phyloP scores from a whole-genome alignment of 1,140 invertebrate genomes.

The Limonius californicus region DNA sequence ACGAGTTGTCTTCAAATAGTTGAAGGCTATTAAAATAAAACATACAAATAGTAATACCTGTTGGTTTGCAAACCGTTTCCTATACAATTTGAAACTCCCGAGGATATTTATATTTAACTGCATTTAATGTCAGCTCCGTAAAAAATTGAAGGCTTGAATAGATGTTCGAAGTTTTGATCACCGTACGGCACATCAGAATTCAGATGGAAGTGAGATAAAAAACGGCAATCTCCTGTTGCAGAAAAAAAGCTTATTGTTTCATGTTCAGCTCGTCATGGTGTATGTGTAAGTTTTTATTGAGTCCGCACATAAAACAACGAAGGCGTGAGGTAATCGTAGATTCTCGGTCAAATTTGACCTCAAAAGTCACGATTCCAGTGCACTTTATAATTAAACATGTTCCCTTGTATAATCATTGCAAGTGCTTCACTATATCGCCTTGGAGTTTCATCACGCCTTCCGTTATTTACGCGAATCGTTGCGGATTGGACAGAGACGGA shows the following conservation, averaged over 20 bases:
- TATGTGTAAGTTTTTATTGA: not conserved
- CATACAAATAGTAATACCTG: too few species aligned
- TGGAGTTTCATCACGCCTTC: not conserved
- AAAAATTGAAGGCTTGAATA: too few species aligned
- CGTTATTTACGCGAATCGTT: not conserved
- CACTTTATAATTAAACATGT: constrained; percentile 43
- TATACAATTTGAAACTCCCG: too few species aligned
- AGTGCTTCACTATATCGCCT: constrained; percentile 6
- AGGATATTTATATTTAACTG: too few species aligned
- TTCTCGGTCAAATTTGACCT: constrained; percentile 35
- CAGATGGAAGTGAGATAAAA: not conserved
- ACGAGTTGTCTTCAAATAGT: too few species aligned
- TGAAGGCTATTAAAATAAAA: too few species aligned
- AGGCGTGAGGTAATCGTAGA: constrained; percentile 25
- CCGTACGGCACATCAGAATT: too few species aligned
- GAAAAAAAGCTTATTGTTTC: not conserved
- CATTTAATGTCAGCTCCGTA: too few species aligned
- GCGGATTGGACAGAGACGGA: not conserved
- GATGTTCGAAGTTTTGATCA: too few species aligned
- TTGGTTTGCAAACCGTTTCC: too few species aligned
- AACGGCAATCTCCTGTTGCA: not conserved
- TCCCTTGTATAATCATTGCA: constrained; percentile 32
- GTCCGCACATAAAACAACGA: constrained; percentile 4
- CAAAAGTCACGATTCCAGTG: constrained; percentile 41
- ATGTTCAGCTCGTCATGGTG: not conserved